phyloP scores from a whole-genome alignment of 2,113 vertebrate genomes.

The Cochlearius cochlearius region DNA sequence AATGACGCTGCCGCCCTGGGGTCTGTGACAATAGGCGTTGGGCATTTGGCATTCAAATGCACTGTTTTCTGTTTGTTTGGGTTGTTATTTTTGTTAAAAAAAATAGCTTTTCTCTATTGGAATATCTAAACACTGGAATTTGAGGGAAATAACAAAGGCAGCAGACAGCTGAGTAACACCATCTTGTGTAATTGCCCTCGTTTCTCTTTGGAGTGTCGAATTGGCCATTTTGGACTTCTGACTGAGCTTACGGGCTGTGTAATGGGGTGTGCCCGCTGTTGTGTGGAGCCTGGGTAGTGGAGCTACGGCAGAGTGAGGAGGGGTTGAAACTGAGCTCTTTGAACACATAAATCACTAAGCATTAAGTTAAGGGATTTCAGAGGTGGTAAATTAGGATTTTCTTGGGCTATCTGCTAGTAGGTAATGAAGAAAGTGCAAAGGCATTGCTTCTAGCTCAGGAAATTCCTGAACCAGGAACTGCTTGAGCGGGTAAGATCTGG shows the following conservation, averaged over 20 bases:
- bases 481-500: not conserved
- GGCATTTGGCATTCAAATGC: not conserved
- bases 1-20: not conserved
- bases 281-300: not conserved
- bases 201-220: not conserved
- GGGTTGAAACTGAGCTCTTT: not conserved
- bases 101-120: not conserved
- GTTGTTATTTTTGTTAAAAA: not conserved
- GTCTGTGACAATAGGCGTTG: not conserved
- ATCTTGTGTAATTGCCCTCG: not conserved
- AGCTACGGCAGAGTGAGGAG: not conserved
- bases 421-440: not conserved
- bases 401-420: not conserved
- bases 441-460: not conserved
- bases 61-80: not conserved
- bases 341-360: not conserved
- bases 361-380: not conserved
- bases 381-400: not conserved
- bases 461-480: not conserved
- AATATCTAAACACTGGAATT: not conserved
- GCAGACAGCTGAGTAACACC: not conserved
- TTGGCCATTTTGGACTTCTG: not conserved
- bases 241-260: not conserved
- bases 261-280: not conserved
- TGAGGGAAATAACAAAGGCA: slow-evolving; percentile 10